Evolutionary conservation across 2,113 vertebrate genomes (phyloP), one percentile per base, ranked within the genome.

Genomic region (Epinephelus fuscoguttatus): DNA sequence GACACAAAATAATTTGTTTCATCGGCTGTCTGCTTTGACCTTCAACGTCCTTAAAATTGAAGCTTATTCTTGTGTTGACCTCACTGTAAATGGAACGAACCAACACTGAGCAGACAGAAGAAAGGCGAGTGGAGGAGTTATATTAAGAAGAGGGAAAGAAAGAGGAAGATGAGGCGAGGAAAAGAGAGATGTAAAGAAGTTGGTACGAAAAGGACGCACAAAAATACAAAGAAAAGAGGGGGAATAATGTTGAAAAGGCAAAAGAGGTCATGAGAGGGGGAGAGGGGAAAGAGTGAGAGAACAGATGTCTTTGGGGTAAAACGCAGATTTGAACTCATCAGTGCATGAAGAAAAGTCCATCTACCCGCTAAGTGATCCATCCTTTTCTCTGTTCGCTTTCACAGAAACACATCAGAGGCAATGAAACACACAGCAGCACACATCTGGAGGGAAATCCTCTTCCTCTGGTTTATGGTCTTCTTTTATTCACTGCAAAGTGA

Each of bases 311-410:
- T 37, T n/a, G 60, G 60, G 80, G 73, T 59, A 68, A 81, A 83
- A 85, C 80, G 23, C 73, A 66, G 69, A 84, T 75, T 60, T 11
- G 4, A 67, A 71, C 10, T 83, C 80, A 85, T 18, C 21, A 55
- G 74, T 62, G 85, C 85, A 47, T 89, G 82, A 84, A 64, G 68
- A 84, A 60, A 75, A 74, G 42, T 67, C 62, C 52, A 60, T 82
- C 75, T 60, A 61, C 45, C 66, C 53, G 6, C 69, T 81, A 71
- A 83, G 89, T 73, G 83, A 88, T 69, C 77, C 69, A 7, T 75
- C 75, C 42, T 80, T 62, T 76, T 7, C 52, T 72, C 66, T 56
- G 59, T 27, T 60, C n/a, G 18, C 59, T 70, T 70, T 49, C 52
- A 71, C 10, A 4, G 60, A 80, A 70, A 82, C 52, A 70, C 79